These are phyloP conservation scores for Puntigrus tetrazona DNA, from an alignment of 2,113 vertebrate genomes.

Conservation along the genomic window DNA sequence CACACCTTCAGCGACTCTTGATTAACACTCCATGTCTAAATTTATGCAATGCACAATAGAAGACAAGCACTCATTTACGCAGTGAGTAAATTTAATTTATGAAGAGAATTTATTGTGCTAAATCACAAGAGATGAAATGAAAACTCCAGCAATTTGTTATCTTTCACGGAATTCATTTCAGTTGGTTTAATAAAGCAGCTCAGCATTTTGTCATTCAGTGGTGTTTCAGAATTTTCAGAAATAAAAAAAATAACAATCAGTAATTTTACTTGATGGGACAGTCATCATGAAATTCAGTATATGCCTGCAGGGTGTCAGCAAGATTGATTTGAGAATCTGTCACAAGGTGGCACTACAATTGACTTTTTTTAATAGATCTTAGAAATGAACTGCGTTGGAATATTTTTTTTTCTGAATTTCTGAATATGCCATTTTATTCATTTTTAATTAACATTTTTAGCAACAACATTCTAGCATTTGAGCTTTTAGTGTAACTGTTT, in stretches of 20 bases:
- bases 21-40: constrained; percentile 1
- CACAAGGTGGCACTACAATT: constrained; percentile 2
- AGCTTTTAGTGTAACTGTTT: neutral
- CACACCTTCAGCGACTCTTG: constrained; percentile 22
- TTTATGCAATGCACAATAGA: neutral
- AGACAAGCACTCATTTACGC: neutral
- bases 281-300: neutral
- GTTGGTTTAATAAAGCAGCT: neutral
- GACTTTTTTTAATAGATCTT: neutral
- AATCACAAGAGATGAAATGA: neutral
- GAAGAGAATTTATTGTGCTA: neutral
- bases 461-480: neutral
- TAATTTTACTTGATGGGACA: neutral
- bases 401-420: neutral
- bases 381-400: neutral
- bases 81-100: neutral
- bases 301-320: neutral
- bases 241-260: neutral
- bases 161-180: neutral
- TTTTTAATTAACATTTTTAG: neutral
- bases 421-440: neutral
- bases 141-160: neutral
- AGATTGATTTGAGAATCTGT: neutral
- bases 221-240: neutral
- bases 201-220: neutral